phyloP scores from a whole-genome alignment of 2,797 vertebrate genomes.

The Pteronotus mesoamericanus region DNA sequence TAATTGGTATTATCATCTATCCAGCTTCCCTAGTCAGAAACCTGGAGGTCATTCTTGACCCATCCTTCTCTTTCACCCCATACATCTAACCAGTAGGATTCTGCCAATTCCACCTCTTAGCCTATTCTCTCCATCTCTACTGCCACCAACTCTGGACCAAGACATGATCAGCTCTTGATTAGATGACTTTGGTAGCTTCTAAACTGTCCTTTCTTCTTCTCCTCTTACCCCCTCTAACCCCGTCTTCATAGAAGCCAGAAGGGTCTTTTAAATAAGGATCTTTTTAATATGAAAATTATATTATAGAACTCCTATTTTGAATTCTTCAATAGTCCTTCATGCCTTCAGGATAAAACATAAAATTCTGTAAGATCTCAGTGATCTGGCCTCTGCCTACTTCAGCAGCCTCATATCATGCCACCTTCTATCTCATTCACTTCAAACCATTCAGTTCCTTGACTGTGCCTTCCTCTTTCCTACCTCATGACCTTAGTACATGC shows the following conservation, averaged over 20 bases:
- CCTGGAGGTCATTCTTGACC: neutral
- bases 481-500: neutral
- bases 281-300: neutral
- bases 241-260: neutral
- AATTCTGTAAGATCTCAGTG: neutral
- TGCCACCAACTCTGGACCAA: neutral
- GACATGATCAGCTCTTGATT: neutral
- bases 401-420: neutral
- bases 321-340: neutral
- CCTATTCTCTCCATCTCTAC: neutral
- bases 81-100: neutral
- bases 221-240: neutral
- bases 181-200: neutral
- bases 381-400: neutral
- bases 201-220: neutral
- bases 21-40: neutral
- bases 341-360: neutral
- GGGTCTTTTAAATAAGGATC: neutral
- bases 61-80: neutral
- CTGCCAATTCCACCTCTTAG: neutral
- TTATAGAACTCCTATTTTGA: neutral
- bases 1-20: neutral
- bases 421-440: neutral
- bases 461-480: neutral
- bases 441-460: neutral